Conservation (phyloP, 2,113 vertebrate species). For the Kryptolebias marmoratus region DNA sequence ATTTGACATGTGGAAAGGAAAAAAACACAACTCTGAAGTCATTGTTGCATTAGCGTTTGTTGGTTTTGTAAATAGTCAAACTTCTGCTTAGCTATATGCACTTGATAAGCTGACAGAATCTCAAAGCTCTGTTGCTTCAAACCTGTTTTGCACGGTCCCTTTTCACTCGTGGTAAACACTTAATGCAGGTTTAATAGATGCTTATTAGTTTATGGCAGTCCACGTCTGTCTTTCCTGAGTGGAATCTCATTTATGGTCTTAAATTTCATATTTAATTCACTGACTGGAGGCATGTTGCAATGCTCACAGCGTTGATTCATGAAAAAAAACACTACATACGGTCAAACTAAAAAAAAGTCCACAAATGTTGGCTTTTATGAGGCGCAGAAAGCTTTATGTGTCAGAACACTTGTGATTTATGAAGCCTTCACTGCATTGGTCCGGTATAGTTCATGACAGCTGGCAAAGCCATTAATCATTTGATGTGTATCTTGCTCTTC, state of each 20-base stretch:
- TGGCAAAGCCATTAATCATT: conserved; percentile 76
- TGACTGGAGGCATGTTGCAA: conserved; percentile 40
- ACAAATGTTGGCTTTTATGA: conserved; percentile 52
- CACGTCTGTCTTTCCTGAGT: conserved; percentile 56
- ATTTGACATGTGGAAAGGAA: not conserved
- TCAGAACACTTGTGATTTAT: conserved; percentile 75
- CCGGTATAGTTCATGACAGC: conserved; percentile 76
- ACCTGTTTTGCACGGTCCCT: conserved; percentile 38
- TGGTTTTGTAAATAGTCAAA: conserved; percentile 50
- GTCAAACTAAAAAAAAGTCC: not conserved
- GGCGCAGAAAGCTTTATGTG: conserved; percentile 60
- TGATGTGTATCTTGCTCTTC: conserved; percentile 71
- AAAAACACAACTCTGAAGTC: conserved; percentile 17
- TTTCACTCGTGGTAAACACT: conserved; percentile 53
- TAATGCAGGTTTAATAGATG: conserved; percentile 58
- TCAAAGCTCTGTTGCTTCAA: conserved; percentile 28
- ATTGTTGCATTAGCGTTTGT: conserved; percentile 20
- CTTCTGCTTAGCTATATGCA: conserved; percentile 37
- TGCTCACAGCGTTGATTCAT: conserved; percentile 25
- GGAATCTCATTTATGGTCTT: conserved; percentile 48
- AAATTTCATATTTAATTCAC: conserved; percentile 70
- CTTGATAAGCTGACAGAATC: conserved; percentile 40
- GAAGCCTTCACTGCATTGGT: conserved; percentile 74
- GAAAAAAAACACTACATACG: conserved; percentile 15
- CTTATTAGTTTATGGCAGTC: conserved; percentile 55